Conservation (phyloP, 2,888 invertebrate species). For the Xiphydria camelus region DNA sequence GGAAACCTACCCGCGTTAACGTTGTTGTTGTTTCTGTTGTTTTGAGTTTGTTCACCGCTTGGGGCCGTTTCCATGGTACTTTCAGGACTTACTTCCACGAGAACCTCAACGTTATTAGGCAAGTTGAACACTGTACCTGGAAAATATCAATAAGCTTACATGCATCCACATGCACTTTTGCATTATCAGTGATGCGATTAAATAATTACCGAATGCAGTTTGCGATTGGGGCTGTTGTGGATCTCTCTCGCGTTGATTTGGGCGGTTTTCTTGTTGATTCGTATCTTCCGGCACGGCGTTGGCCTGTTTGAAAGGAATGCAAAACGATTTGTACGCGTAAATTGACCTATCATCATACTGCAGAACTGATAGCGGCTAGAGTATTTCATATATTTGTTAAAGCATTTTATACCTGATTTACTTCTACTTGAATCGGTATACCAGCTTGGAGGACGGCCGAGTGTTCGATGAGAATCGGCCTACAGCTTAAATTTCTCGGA, state of each 20-base stretch:
- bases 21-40: slow-evolving; percentile 23
- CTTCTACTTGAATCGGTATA: slow-evolving; percentile 68
- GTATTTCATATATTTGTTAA: too few relatives aligned
- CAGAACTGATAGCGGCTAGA: too few relatives aligned
- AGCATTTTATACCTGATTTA: too few relatives aligned
- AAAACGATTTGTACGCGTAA: too few relatives aligned
- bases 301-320: too few relatives aligned
- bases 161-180: background rate
- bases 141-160: slow-evolving; percentile 9
- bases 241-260: slow-evolving; percentile 22
- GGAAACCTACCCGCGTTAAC: slow-evolving; percentile 14
- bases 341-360: too few relatives aligned
- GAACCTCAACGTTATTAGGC: slow-evolving; percentile 61
- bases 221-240: slow-evolving; percentile 12
- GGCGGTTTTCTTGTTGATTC: slow-evolving; percentile 26
- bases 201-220: slow-evolving; percentile 27
- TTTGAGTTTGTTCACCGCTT: slow-evolving; percentile 11
- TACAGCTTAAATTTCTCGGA: slow-evolving; percentile 71
- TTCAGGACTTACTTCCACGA: slow-evolving; percentile 65
- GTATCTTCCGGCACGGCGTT: too few relatives aligned
- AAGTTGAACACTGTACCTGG: slow-evolving; percentile 47
- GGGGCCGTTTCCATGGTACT: slow-evolving; percentile 52
- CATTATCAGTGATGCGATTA: too few relatives aligned
- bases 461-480: slow-evolving; percentile 74
- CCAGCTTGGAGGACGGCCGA: slow-evolving; percentile 68